Conservation (phyloP, 1,140 invertebrate species). For the Apis dorsata region DNA sequence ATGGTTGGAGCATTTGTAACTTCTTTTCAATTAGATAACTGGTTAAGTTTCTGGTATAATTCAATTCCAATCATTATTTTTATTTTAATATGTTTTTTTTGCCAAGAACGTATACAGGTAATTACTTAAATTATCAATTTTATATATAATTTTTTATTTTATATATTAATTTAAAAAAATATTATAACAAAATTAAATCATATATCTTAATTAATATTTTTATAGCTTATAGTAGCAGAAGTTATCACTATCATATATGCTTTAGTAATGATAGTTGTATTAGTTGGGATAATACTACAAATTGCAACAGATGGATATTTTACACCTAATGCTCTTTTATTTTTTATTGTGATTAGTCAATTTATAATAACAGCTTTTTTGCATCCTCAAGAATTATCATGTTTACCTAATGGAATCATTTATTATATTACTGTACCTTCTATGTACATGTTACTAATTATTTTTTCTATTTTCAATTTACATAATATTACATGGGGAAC, state of each 20-base stretch:
- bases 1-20: conserved; percentile 93
- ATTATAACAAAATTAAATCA: neutral
- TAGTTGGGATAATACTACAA: conserved; percentile 92
- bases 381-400: conserved; percentile 92
- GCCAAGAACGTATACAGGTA: conserved; percentile 88
- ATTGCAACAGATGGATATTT: conserved; percentile 89
- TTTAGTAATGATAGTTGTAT: conserved; percentile 95
- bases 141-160: neutral
- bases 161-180: neutral
- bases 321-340: conserved; percentile 90
- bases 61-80: conserved; percentile 88
- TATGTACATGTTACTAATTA: conserved; percentile 95
- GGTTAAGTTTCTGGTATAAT: conserved; percentile 89
- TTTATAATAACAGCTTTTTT: conserved; percentile 86
- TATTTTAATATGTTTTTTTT: conserved; percentile 87
- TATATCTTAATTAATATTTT: conserved; percentile 35
- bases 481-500: conserved; percentile 96
- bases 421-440: conserved; percentile 96
- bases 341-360: conserved; percentile 83
- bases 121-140: conserved; percentile 39
- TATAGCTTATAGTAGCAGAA: conserved; percentile 87
- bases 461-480: conserved; percentile 94
- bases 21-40: conserved; percentile 89
- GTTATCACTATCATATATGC: conserved; percentile 90
- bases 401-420: conserved; percentile 88